phyloP scores from a whole-genome alignment of 2,113 vertebrate genomes.

The Willisornis vidua region DNA sequence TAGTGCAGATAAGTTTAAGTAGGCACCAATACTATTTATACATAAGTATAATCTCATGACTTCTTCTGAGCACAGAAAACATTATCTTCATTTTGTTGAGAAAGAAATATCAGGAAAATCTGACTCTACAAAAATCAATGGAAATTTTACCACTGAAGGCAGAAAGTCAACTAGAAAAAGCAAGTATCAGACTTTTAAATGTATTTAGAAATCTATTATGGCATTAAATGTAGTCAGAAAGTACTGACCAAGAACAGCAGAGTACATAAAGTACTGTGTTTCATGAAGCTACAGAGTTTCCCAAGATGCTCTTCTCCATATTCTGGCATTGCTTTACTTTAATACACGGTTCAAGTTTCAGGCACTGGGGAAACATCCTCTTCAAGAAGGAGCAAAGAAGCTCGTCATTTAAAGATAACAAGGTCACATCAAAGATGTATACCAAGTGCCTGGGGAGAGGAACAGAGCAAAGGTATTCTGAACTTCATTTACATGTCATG shows the following conservation, averaged over 20 bases:
- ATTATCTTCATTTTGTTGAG: not conserved
- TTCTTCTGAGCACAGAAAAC: not conserved
- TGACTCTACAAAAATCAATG: slow-evolving; percentile 10
- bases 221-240: slow-evolving; percentile 26
- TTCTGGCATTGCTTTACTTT: not conserved
- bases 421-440: not conserved
- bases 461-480: not conserved
- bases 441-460: not conserved
- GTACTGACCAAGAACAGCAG: not conserved
- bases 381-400: not conserved
- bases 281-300: not conserved
- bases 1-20: not conserved
- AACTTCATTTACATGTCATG: not conserved
- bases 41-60: not conserved
- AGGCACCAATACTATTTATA: not conserved
- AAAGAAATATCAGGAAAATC: not conserved
- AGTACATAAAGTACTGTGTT: not conserved
- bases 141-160: not conserved
- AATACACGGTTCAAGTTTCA: not conserved
- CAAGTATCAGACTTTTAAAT: not conserved
- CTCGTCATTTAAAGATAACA: not conserved
- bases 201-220: slow-evolving; percentile 3
- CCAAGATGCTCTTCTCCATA: not conserved
- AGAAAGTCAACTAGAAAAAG: not conserved
- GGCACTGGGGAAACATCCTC: not conserved